phyloP scores from a whole-genome alignment of 2,888 invertebrate species.

The Eledona agricola region DNA sequence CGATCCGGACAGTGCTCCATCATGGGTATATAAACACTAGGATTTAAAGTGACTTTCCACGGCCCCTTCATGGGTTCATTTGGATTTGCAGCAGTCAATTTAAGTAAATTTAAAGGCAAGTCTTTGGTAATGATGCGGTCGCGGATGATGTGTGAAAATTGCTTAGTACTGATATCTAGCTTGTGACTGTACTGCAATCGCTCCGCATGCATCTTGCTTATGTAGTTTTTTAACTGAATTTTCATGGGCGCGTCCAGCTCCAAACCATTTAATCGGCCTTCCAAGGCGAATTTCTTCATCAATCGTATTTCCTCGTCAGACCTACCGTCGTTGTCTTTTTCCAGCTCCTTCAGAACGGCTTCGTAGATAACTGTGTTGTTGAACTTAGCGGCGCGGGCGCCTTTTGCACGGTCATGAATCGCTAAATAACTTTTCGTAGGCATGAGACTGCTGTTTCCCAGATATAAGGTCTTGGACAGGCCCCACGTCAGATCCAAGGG shows the following conservation, averaged over 20 bases:
- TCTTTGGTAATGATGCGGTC: constrained; percentile 74
- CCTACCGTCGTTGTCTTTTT: constrained; percentile 29
- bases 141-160: constrained; percentile 73
- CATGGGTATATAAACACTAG: constrained; percentile 76
- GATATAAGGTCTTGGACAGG: constrained; percentile 82
- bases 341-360: constrained; percentile 67
- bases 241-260: constrained; percentile 68
- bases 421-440: constrained; percentile 80
- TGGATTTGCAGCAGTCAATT: constrained; percentile 71
- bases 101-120: constrained; percentile 76
- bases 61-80: constrained; percentile 75
- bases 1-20: constrained; percentile 87
- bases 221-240: constrained; percentile 66
- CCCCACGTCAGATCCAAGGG: constrained; percentile 88
- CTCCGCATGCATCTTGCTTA: constrained; percentile 67
- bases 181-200: constrained; percentile 73
- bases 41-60: constrained; percentile 83
- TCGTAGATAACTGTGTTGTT: constrained; percentile 75
- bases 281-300: constrained; percentile 79
- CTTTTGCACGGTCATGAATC: constrained; percentile 81
- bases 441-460: constrained; percentile 81
- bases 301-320: constrained; percentile 74
- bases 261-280: constrained; percentile 85
- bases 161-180: constrained; percentile 70
- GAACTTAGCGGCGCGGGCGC: constrained; percentile 78